Percentiles rank a stretch among this genome's conserved stretches.
Conservation (phyloP, 2,888 invertebrate genomes). For the Villa cingulata region DNA sequence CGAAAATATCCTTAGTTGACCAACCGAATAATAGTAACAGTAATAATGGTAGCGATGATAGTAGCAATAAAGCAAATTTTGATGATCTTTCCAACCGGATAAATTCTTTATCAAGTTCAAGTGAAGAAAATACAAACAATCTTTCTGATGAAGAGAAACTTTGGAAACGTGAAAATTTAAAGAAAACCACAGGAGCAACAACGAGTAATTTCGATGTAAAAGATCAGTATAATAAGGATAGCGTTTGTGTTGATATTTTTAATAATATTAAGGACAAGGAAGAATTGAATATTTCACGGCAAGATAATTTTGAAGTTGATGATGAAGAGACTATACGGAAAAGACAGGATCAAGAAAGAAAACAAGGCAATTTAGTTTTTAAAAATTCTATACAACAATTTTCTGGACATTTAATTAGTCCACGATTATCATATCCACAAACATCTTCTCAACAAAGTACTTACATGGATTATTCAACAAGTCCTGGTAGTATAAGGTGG, state of each 20-base stretch:
- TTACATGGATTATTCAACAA: background rate
- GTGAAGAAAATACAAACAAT: slow-evolving; percentile 24
- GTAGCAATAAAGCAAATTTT: slow-evolving; percentile 16
- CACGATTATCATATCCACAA: slow-evolving; percentile 19
- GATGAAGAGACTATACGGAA: slow-evolving; percentile 26
- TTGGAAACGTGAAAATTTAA: slow-evolving; percentile 24
- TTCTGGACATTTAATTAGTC: slow-evolving; percentile 40
- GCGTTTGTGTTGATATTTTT: slow-evolving; percentile 2
- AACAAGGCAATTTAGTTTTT: slow-evolving; percentile 45
- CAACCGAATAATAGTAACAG: background rate
- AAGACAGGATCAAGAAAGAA: slow-evolving; percentile 43
- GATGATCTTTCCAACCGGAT: no score
- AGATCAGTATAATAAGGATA: slow-evolving; percentile 16
- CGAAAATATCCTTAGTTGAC: slow-evolving; percentile 8
- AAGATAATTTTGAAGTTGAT: slow-evolving; percentile 10
- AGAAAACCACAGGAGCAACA: slow-evolving; percentile 9
- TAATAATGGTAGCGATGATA: slow-evolving; percentile 22
- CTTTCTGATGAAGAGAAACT: slow-evolving; percentile 32
- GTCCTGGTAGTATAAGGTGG: slow-evolving; percentile 1
- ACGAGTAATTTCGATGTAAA: slow-evolving; percentile 12
- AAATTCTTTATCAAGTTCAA: slow-evolving; percentile 13
- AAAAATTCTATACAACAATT: slow-evolving; percentile 48
- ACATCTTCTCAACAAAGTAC: background rate
- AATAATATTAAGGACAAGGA: background rate
- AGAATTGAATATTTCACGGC: background rate